Conservation (phyloP, 2,888 invertebrate genomes). For the Hirtodrosophila histrioides region DNA sequence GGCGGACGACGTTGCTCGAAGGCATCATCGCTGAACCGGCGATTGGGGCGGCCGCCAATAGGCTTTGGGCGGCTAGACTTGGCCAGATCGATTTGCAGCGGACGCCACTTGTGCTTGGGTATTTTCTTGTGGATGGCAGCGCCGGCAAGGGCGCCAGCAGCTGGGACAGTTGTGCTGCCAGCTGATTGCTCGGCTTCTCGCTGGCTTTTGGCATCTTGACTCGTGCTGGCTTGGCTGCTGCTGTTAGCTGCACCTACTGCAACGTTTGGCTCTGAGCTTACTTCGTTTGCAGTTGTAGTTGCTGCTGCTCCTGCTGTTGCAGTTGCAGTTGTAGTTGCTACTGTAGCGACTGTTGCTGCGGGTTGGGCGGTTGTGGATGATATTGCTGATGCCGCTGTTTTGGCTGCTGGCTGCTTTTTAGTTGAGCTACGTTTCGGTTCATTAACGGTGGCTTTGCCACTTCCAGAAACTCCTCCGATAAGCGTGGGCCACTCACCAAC, state of each 20-base stretch:
- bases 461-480: conserved; percentile 85
- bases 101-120: conserved; percentile 93
- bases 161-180: conserved; percentile 59
- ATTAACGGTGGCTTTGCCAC: conserved; percentile 86
- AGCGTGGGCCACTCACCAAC: conserved; percentile 97
- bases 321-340: conserved; percentile 13
- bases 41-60: conserved; percentile 86
- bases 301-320: conserved; percentile 10
- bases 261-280: conserved; percentile 46
- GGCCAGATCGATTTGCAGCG: conserved; percentile 92
- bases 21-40: conserved; percentile 73
- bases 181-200: conserved; percentile 61
- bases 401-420: conserved; percentile 71
- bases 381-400: conserved; percentile 34
- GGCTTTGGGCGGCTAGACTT: conserved; percentile 88
- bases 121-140: conserved; percentile 82
- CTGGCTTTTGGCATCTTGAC: conserved; percentile 71
- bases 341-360: conserved; percentile 15
- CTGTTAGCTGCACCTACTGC: conserved; percentile 32
- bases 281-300: conserved; percentile 49
- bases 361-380: conserved; percentile 3
- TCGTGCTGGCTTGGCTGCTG: conserved; percentile 65
- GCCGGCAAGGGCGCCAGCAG: conserved; percentile 64
- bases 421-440: conserved; percentile 81
- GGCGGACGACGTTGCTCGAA: conserved; percentile 70